Conservation (phyloP, 1,140 invertebrate species). For the Bombus vancouverensis region DNA sequence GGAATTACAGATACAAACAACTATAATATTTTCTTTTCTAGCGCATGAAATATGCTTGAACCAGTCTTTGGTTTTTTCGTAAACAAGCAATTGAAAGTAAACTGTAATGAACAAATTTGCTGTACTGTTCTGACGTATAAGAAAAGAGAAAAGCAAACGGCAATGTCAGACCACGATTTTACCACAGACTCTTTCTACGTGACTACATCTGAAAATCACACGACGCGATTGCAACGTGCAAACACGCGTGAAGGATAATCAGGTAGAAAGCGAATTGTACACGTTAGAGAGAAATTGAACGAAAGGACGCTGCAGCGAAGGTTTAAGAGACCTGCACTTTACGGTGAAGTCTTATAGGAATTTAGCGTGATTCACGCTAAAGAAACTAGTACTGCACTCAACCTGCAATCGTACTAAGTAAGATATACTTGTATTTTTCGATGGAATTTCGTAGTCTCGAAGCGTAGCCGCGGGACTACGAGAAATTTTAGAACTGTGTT, state of each 20-base stretch:
- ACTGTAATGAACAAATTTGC: conserved; percentile 3
- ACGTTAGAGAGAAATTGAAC: conserved; percentile 36
- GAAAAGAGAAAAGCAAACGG: conserved; percentile 14
- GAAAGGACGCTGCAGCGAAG: not conserved
- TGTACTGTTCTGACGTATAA: conserved; percentile 12
- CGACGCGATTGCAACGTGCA: conserved; percentile 18
- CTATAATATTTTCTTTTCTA: conserved; percentile 16
- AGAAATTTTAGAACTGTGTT: conserved; percentile 31
- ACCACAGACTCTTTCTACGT: conserved; percentile 48
- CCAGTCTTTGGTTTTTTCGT: not conserved
- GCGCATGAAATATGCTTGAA: conserved; percentile 10
- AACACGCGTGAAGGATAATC: conserved; percentile 10
- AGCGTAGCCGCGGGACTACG: not conserved
- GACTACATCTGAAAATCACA: conserved; percentile 28
- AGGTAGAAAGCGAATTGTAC: conserved; percentile 38
- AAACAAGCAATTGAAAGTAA: not conserved
- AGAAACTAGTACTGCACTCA: conserved; percentile 31
- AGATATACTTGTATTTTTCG: conserved; percentile 56
- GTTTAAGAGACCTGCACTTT: not conserved
- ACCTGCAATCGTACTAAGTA: conserved; percentile 41
- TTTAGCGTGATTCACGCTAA: conserved; percentile 14
- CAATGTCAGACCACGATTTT: conserved; percentile 51
- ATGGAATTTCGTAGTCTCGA: conserved; percentile 17
- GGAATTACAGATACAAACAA: not conserved
- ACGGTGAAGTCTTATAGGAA: not conserved